Percentiles rank a stretch among this genome's conserved stretches.
Conservation (phyloP, 2,888 invertebrate species). For the Ectobius pallidus region DNA sequence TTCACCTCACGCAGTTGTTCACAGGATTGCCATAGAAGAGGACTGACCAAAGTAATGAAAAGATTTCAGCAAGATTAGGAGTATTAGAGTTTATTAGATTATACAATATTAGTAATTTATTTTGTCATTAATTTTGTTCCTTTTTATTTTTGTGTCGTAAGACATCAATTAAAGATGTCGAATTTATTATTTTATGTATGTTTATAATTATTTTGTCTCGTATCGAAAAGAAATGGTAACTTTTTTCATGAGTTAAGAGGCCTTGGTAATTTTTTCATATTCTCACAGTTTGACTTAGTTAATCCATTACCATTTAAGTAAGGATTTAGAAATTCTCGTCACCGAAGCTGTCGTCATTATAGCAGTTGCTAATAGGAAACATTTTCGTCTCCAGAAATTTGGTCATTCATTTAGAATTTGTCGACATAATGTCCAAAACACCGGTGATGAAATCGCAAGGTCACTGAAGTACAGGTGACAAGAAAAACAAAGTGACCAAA, state of each 20-base stretch:
- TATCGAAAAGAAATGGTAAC: not conserved
- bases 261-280: not conserved
- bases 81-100: not conserved
- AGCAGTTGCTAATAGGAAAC: too few species aligned
- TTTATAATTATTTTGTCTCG: not conserved
- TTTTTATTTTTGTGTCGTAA: constrained; percentile 5
- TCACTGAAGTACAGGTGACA: too few species aligned
- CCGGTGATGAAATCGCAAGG: too few species aligned
- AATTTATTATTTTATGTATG: constrained; percentile 1
- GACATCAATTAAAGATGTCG: not conserved
- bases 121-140: constrained; percentile 21
- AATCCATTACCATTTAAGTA: too few species aligned
- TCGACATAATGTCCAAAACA: too few species aligned
- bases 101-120: constrained; percentile 18
- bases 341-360: too few species aligned
- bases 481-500: too few species aligned
- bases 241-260: not conserved
- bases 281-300: not conserved
- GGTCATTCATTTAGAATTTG: too few species aligned
- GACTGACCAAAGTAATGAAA: constrained; percentile 14
- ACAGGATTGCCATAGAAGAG: constrained; percentile 9
- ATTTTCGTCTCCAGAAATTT: too few species aligned
- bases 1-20: constrained; percentile 20
- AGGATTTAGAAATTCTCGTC: too few species aligned
- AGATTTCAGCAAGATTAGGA: not conserved